phyloP scores from a whole-genome alignment of 2,797 vertebrate genomes.

The Propithecus perrieri region DNA sequence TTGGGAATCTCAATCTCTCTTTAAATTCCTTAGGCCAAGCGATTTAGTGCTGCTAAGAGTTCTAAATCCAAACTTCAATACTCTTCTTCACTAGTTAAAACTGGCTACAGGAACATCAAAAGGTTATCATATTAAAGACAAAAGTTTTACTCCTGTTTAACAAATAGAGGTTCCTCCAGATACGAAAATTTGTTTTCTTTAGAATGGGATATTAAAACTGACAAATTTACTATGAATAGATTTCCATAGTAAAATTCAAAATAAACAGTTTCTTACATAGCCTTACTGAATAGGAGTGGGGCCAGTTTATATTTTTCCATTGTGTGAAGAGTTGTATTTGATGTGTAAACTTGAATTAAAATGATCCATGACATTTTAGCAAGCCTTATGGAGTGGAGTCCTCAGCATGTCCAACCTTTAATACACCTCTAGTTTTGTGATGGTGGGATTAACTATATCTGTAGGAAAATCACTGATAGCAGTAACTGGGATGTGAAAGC shows the following conservation, averaged over 20 bases:
- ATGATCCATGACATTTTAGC: background rate
- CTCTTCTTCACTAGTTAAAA: background rate
- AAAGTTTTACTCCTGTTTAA: slow-evolving; percentile 9
- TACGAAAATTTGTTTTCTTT: background rate
- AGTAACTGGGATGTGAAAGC: background rate
- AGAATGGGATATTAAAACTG: background rate
- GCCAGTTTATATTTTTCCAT: background rate
- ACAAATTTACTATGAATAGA: background rate
- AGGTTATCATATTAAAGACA: background rate
- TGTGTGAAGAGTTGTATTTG: background rate
- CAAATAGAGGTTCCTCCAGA: background rate
- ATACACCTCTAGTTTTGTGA: background rate
- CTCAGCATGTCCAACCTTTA: background rate
- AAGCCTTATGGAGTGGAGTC: background rate
- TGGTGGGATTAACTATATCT: background rate
- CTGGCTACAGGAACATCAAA: background rate
- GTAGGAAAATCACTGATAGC: background rate
- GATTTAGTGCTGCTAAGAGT: background rate
- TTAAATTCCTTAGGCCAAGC: background rate
- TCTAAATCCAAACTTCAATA: background rate
- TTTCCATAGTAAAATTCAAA: background rate
- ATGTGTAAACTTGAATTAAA: background rate
- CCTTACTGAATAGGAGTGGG: no score
- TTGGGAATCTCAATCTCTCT: background rate
- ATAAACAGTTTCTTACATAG: background rate